Evolutionary conservation across 2,797 vertebrate species (phyloP).

Genomic region (Catharus ustulatus): DNA sequence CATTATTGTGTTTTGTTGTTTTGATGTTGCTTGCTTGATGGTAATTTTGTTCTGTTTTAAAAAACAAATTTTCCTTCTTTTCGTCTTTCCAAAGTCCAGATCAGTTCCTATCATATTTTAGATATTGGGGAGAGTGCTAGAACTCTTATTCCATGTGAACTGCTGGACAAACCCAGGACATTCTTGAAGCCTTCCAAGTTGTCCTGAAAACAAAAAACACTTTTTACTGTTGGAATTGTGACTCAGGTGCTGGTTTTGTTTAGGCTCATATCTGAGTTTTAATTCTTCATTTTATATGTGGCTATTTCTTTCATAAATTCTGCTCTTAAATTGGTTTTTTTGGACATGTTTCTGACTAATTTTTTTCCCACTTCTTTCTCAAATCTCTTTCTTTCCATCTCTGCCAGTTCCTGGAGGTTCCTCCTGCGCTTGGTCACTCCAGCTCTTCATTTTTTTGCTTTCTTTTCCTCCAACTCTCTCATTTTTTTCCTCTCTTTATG

Average conservation of each 20-base stretch:
- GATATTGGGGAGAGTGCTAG: accelerated
- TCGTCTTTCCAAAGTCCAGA: background rate
- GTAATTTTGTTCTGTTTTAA: background rate
- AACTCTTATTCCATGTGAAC: background rate
- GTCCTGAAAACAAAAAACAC: background rate
- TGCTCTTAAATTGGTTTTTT: background rate
- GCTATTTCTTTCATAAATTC: background rate
- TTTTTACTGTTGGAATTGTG: background rate
- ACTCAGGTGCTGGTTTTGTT: background rate
- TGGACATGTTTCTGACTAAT: background rate
- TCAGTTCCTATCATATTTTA: background rate
- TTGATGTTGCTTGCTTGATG: background rate
- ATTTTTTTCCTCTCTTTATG: accelerated
- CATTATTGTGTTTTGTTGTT: accelerated
- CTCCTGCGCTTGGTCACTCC: background rate
- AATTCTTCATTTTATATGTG: background rate
- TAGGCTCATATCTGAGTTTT: background rate
- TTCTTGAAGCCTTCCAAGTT: background rate
- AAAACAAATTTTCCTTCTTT: background rate
- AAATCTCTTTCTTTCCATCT: background rate
- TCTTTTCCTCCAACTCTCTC: background rate
- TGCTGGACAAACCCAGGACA: background rate
- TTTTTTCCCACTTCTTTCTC: background rate
- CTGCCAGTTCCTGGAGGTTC: background rate
- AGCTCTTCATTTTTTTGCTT: background rate